A percentile compares a stretch with the other conserved stretches of the same genome.
Conservation (phyloP, 2,888 invertebrate species). For the Hypselothyrea guttata region DNA sequence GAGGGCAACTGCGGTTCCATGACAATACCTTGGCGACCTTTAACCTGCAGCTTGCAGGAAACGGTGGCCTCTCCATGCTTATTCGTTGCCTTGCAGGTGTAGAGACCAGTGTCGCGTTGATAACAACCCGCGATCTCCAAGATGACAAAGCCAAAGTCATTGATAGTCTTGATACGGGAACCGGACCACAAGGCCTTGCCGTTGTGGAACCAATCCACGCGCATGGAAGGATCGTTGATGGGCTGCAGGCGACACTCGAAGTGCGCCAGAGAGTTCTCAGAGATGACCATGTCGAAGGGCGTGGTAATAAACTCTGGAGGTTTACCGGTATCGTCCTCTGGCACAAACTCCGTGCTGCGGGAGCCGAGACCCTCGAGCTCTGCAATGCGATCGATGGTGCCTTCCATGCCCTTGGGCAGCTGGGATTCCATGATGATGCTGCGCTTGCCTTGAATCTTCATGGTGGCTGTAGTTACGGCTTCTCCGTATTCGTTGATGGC, state of each 20-base stretch:
- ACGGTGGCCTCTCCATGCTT: slow-evolving; percentile 95
- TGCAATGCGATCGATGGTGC: slow-evolving; percentile 96
- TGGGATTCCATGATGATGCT: slow-evolving; percentile 96
- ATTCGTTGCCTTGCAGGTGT: slow-evolving; percentile 96
- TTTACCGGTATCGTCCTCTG: slow-evolving; percentile 92
- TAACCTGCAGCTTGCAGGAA: slow-evolving; percentile 92
- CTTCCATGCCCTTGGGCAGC: slow-evolving; percentile 95
- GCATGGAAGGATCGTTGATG: slow-evolving; percentile 95
- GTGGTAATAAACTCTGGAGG: slow-evolving; percentile 95
- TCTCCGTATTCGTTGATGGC: slow-evolving; percentile 95
- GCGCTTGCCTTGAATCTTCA: slow-evolving; percentile 95
- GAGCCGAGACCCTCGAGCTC: slow-evolving; percentile 93
- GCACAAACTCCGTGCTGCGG: slow-evolving; percentile 86
- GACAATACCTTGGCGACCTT: slow-evolving; percentile 93
- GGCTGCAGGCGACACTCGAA: slow-evolving; percentile 95
- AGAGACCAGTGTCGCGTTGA: slow-evolving; percentile 95
- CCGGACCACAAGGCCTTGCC: slow-evolving; percentile 95
- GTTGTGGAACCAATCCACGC: slow-evolving; percentile 99
- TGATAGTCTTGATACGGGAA: slow-evolving; percentile 96
- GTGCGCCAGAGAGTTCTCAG: slow-evolving; percentile 94
- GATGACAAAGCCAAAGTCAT: slow-evolving; percentile 98
- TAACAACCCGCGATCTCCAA: slow-evolving; percentile 97
- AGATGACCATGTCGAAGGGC: slow-evolving; percentile 91
- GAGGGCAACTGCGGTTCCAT: slow-evolving; percentile 94
- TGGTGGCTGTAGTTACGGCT: slow-evolving; percentile 93